Evolutionary conservation across 2,797 vertebrate species (phyloP).

Genomic region (Lemur catta): DNA sequence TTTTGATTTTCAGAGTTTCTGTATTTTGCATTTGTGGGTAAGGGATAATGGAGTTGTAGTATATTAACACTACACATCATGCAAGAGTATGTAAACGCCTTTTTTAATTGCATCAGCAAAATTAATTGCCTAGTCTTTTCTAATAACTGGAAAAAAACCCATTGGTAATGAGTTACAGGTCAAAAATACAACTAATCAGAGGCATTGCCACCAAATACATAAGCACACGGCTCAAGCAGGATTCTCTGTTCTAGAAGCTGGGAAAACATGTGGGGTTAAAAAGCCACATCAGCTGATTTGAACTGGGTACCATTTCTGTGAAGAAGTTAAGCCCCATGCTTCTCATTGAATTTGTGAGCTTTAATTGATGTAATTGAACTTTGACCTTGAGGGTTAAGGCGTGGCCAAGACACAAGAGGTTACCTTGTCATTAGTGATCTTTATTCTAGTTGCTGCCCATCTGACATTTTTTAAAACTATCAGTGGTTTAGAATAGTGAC

Average conservation of each 20-base stretch:
- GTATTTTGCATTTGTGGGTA: background rate
- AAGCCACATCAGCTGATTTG: background rate
- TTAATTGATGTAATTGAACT: conserved; percentile 27
- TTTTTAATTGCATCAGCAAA: background rate
- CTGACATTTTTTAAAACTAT: conserved; percentile 37
- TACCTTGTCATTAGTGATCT: background rate
- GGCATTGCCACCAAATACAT: background rate
- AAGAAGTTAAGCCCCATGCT: background rate
- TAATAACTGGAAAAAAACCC: background rate
- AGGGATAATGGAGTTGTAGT: background rate
- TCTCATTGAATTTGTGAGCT: background rate
- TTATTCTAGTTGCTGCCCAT: background rate
- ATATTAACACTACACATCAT: background rate
- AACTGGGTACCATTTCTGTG: background rate
- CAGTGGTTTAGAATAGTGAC: background rate
- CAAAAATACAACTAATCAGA: background rate
- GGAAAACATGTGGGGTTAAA: conserved; percentile 3
- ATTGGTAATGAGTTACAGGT: background rate
- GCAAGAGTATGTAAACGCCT: background rate
- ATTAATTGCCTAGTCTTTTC: conserved; percentile 16
- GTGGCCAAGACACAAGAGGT: background rate
- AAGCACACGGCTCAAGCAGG: background rate
- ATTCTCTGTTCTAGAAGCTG: background rate
- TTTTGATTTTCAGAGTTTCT: conserved; percentile 16
- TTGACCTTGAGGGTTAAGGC: background rate